These are phyloP conservation scores for Hormiphora californensis DNA, from an alignment of 37 sponge, comb jelly and placozoan species.

Conservation along the genomic window DNA sequence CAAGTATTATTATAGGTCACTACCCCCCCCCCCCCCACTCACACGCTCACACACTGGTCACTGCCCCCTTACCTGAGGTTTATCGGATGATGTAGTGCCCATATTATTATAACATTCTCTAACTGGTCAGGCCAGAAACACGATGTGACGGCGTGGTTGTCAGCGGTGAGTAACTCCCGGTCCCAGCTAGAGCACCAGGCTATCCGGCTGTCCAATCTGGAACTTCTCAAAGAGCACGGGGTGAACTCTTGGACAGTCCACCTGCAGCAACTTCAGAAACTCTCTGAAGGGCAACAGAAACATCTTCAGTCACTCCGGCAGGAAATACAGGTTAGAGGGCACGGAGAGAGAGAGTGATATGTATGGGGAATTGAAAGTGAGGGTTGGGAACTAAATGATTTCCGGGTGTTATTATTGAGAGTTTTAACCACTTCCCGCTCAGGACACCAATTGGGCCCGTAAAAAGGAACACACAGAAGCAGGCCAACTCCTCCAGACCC, in stretches of 20 bases:
- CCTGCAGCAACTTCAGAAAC: constrained; percentile 15
- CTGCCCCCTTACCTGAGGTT: too few species aligned
- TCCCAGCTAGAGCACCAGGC: constrained; percentile 41
- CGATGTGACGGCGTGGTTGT: constrained; percentile 28
- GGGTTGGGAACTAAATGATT: too few species aligned
- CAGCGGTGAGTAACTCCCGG: constrained; percentile 30
- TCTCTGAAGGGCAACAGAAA: background rate
- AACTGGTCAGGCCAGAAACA: constrained; percentile 37
- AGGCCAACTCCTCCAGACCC: background rate
- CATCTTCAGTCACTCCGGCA: background rate
- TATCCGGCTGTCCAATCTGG: background rate
- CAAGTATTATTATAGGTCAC: too few species aligned
- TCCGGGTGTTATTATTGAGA: too few species aligned
- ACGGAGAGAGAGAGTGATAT: too few species aligned
- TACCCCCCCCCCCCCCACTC: too few species aligned
- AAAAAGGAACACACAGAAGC: constrained; percentile 19
- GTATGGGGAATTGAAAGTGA: too few species aligned
- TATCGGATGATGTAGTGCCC: too few species aligned
- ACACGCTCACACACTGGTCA: too few species aligned
- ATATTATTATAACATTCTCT: too few species aligned
- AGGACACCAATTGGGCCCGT: constrained; percentile 28
- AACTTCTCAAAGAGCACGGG: constrained; percentile 22
- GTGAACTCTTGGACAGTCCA: constrained; percentile 11
- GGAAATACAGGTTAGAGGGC: constrained; percentile 9
- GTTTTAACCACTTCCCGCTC: too few species aligned